Conservation (phyloP, 2,888 invertebrate genomes). For the Harpagoxenus sublaevis region DNA sequence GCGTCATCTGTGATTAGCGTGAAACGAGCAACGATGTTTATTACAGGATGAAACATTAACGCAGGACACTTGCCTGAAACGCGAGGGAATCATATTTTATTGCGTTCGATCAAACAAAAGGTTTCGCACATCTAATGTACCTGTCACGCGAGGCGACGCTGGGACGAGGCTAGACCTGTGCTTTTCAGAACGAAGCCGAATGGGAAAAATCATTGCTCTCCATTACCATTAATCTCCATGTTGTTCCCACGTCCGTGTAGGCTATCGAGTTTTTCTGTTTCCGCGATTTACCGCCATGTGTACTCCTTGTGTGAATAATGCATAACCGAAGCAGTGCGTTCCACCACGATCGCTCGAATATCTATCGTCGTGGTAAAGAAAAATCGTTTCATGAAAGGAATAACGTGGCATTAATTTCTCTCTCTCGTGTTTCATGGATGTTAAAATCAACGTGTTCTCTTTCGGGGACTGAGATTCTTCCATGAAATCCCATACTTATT, state of each 20-base stretch:
- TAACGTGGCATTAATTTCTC: background rate
- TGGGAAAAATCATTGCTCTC: background rate
- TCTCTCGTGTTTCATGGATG: background rate
- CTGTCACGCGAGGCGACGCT: background rate
- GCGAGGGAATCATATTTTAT: background rate
- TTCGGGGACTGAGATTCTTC: background rate
- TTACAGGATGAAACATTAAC: slow-evolving; percentile 9
- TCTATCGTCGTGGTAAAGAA: background rate
- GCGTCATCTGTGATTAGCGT: slow-evolving; percentile 8
- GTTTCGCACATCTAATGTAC: background rate
- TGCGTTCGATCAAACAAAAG: background rate
- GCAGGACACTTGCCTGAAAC: background rate
- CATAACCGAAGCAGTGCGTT: slow-evolving; percentile 2
- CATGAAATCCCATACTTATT: background rate
- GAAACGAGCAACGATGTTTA: slow-evolving; percentile 2
- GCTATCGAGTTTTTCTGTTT: background rate
- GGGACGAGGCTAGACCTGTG: background rate
- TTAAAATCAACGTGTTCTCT: background rate
- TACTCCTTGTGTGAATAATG: slow-evolving; percentile 28
- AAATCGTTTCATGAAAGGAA: background rate
- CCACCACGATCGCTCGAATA: background rate
- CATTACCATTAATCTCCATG: slow-evolving; percentile 18
- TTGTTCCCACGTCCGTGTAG: too few relatives aligned
- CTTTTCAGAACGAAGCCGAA: background rate
- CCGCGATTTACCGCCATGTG: slow-evolving; percentile 10